phyloP scores from a whole-genome alignment of 2,113 vertebrate genomes.

The Perca schrenkii region DNA sequence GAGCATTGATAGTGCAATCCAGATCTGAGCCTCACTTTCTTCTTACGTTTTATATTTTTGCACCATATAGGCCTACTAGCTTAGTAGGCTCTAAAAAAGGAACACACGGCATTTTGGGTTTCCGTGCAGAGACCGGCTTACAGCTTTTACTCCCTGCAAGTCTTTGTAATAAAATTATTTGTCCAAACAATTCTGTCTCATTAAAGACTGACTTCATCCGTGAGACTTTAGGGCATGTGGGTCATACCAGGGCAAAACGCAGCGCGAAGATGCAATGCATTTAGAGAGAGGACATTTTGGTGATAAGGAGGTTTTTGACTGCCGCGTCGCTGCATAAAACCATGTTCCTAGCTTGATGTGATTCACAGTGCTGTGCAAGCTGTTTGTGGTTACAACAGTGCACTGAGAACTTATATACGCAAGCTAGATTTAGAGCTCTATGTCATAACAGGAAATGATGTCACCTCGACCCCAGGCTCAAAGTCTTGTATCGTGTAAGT shows the following conservation, averaged over 20 bases:
- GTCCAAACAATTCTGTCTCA: neutral
- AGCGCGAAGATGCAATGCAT: neutral
- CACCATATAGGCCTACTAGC: no score
- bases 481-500: slow-evolving; percentile 41
- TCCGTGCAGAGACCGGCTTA: neutral
- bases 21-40: neutral
- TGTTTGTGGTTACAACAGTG: slow-evolving; percentile 53
- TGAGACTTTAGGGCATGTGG: neutral
- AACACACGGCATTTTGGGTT: slow-evolving; percentile 7
- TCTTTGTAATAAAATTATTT: neutral
- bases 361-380: slow-evolving; percentile 56
- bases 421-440: slow-evolving; percentile 60
- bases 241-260: neutral
- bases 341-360: slow-evolving; percentile 26
- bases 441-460: slow-evolving; percentile 80
- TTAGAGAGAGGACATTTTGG: slow-evolving; percentile 3
- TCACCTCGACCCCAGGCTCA: slow-evolving; percentile 36
- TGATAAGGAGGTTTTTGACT: slow-evolving; percentile 24
- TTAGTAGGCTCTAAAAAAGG: neutral
- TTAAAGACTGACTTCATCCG: neutral
- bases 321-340: neutral
- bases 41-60: neutral
- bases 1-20: neutral
- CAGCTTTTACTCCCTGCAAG: neutral
- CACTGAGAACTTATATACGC: slow-evolving; percentile 36